Evolutionary conservation across 2,113 vertebrate species (phyloP), one percentile per base, ranked within the genome.

Genomic region (Bothrops jararaca): DNA sequence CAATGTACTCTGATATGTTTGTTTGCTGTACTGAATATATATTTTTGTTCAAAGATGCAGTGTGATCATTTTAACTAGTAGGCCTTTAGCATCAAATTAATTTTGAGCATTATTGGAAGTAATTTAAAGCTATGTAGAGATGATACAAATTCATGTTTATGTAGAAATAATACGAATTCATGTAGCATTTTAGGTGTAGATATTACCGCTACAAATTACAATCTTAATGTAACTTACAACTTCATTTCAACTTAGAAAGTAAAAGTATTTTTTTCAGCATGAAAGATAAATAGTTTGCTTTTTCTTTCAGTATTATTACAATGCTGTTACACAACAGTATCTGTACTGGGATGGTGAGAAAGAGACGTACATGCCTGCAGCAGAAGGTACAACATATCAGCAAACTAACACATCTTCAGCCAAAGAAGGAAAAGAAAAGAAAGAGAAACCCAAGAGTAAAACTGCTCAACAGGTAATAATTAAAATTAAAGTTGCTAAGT

Each of bases 401-500:
- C 98, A 98, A 85, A 56, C 97, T 54, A 96, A 97, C 50, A 92
- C 96, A 50, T 94, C 97, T 91, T 94, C 97, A 29, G 94, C 92
- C 54, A 98, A 98, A 96, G 98, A 98, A 94, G 98, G 98, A 91
- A 99, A 99, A 93, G 99, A 99, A 94, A 99, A 99, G 95, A 99
- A 99, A 91, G 99, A 99, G 90, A 99, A 99, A 93, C 99, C 99
- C 64, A 99, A 99, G 95, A 99, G 98, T 96, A 99, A 99, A 98
- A 99, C 99, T 1, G 99, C 99, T 58, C 99, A 99, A 80, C 99
- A 99, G 98, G 99, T 99, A 94, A 93, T 88, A 54, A 93, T 39
- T 64, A 39, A 88, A 92, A 92, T 42, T 1, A 42, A 34, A 54
- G 23, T 9, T 69, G 58, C 18, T 0, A 42, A 54, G 69, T 42